Base-by-base conservation (phyloP, 2,113 vertebrate genomes). In the Piliocolobus tephrosceles region DNA sequence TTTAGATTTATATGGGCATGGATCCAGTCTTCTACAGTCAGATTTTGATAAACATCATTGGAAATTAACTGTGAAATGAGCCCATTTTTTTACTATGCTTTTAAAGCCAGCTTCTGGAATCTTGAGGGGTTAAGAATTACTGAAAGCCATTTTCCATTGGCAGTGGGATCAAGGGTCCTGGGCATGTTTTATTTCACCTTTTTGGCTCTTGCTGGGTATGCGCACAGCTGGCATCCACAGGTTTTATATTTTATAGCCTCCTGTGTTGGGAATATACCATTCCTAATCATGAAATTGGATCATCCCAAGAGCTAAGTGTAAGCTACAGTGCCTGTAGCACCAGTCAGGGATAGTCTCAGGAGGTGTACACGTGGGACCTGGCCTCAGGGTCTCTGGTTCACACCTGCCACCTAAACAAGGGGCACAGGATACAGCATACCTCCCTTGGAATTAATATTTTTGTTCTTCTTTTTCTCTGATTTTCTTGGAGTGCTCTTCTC, bases 21-120 rank as follows among this genome's bases (percentile, higher is more conserved):
- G 40, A 99, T 99, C 99, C 99, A 99, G 90, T 99, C 99, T 98
- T 99, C 99, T 87, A 99, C 96, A 3, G 99, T 99, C 96, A 99
- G 98, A 96, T 99, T 99, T 95, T 99, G 98, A 84, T 98, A 99
- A 90, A 99, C 95, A 1, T 99, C 98, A 4, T 98, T 99, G 92
- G 99, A 99, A 78, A 96, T 0, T 0, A 99, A 99, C 47, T 98
- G 98, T 8, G 99, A 98, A 93, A 99, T 98, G 11, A 99, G 94
- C 0, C 98, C 98, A 8, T 97, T 95, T 55, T 92, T 92, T 86
- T 20, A 92, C 82, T 84, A 87, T 85, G 38, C 61, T 98, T 97
- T 98, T 97, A 97, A 98, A 98, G 66, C 88, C 97, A 94, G 97
- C 96, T 80, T 90, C 96, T 58, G 98, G 97, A 90, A 96, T 64